Percentiles rank a stretch among this genome's conserved stretches.
These are phyloP conservation scores for Calephelis nemesis DNA, from an alignment of 1,140 invertebrate species.

Conservation along the genomic window DNA sequence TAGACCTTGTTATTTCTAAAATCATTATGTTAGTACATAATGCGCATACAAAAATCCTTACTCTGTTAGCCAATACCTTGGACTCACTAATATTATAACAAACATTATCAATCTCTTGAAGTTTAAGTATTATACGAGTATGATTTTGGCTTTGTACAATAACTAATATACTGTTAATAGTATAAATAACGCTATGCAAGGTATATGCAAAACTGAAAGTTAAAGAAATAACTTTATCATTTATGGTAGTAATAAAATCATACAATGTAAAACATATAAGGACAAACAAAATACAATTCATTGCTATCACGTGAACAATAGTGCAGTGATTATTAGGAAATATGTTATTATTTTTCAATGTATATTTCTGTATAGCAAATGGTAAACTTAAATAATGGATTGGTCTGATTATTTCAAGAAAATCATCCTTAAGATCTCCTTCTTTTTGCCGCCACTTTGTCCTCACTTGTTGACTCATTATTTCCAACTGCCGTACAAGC, in stretches of 20 bases:
- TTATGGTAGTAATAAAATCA: not conserved
- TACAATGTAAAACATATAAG: not conserved
- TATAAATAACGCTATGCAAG: not conserved
- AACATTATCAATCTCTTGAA: not conserved
- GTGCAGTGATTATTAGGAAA: not conserved
- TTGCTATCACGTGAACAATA: not conserved
- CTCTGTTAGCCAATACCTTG: not conserved
- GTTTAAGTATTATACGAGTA: not conserved
- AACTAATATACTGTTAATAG: not conserved
- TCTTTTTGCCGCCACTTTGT: not conserved
- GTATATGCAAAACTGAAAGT: not conserved
- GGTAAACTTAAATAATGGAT: not conserved
- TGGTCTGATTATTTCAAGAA: not conserved
- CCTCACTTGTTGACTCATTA: not conserved
- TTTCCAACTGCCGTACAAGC: not conserved
- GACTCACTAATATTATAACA: not conserved
- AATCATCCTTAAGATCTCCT: not conserved
- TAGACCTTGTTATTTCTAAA: not conserved
- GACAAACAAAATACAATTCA: not conserved
- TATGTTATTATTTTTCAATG: not conserved
- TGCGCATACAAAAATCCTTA: not conserved
- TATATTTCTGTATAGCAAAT: not conserved
- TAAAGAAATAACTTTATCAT: not conserved
- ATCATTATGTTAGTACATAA: not conserved
- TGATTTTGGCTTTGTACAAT: not conserved